Base-by-base conservation (phyloP, 2,797 vertebrate species). In the Pelodytes ibericus region DNA sequence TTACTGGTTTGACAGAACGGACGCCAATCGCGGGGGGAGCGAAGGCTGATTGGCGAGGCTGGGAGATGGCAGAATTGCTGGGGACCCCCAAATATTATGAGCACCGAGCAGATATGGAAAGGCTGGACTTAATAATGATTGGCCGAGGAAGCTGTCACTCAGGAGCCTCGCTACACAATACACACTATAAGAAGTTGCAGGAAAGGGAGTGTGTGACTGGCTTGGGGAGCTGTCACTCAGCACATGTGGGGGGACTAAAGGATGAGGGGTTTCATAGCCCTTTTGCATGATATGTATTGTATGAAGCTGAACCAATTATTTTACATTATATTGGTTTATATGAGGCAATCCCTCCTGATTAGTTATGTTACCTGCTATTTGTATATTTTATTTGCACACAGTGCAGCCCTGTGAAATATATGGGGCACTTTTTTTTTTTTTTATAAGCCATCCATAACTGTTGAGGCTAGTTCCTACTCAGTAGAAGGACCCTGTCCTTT, bases 141-240 rank as follows among this genome's bases (percentile, higher is more conserved):
- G 62, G 62, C 1, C 24, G 3, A 25, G 3, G 9, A 9, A 10
- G 1, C 11, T 11, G 60, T 63, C 60, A 36, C 16, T 63, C 20
- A 39, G 15, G 4, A 20, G 9, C 16, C 30, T 2, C 78, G 68
- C 69, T 67, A 67, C 68, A 65, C 51, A 22, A 24, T 24, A 18
- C 27, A 30, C 15, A 13, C 26, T 60, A 25, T 5, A 33, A 33
- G 16, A 5, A 10, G 27, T 22, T n/a, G 60, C 27, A 22, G 30
- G 22, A 3, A 11, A 18, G 60, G 16, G 16, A n/a, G 16, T 29
- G 30, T 36, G 60, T 63, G n/a, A 63, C 39, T 63, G 60, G 60
- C n/a, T 20, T 8, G n/a, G 30, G 13, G n/a, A 1, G 1, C n/a
- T 63, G n/a, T 39, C 60, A 36, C 30, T 63, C 60, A 63, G 31